Evolutionary conservation across 2,797 vertebrate genomes (phyloP).

Genomic region (Sorex maritimensis): DNA sequence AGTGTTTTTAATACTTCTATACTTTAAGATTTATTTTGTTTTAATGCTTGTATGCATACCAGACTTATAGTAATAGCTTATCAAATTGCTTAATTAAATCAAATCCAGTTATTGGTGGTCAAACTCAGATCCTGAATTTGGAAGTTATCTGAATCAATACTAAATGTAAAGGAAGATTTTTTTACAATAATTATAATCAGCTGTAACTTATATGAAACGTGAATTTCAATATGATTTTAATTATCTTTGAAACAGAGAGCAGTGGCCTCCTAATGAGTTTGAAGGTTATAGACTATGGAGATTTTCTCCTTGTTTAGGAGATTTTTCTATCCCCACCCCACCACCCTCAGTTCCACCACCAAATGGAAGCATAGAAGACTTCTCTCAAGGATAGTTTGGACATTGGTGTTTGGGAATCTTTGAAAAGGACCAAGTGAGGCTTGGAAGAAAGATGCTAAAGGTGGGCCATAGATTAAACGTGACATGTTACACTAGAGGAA

Average conservation of each 20-base stretch:
- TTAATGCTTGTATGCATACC: constrained; percentile 55
- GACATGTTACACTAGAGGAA: constrained; percentile 75
- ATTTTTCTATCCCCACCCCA: not conserved
- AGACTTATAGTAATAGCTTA: constrained; percentile 50
- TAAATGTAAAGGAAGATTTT: constrained; percentile 36
- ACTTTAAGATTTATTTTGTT: constrained; percentile 56
- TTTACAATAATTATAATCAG: constrained; percentile 13
- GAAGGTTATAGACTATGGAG: not conserved
- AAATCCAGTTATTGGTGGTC: not conserved
- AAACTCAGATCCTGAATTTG: not conserved
- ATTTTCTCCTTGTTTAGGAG: not conserved
- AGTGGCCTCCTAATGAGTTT: not conserved
- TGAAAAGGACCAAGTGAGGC: constrained; percentile 19
- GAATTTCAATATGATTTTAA: constrained; percentile 47
- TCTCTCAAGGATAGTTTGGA: not conserved
- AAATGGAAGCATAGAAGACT: not conserved
- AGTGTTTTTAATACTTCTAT: constrained; percentile 41
- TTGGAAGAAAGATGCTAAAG: constrained; percentile 68
- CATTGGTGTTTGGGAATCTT: not conserved
- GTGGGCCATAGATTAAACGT: constrained; percentile 69
- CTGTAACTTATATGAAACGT: not conserved
- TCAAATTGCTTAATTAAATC: constrained; percentile 59
- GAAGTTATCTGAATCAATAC: constrained; percentile 41
- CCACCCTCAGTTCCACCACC: not conserved
- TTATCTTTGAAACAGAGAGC: constrained; percentile 54